phyloP scores from a whole-genome alignment of 2,113 vertebrate genomes.

The Noturus placidus region DNA sequence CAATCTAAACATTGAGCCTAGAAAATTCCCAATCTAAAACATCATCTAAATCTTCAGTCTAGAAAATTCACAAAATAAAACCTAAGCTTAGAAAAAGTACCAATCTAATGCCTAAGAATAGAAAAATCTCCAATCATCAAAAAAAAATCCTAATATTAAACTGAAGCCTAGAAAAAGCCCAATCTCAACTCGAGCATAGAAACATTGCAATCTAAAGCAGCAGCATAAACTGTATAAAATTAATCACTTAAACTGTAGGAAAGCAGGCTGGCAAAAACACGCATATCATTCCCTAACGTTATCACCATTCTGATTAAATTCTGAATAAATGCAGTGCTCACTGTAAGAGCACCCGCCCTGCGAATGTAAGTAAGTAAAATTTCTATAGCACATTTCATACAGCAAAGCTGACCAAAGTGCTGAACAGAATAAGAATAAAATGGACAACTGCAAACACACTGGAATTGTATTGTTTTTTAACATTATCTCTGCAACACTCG shows the following conservation, averaged over 20 bases:
- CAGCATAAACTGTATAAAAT: background rate
- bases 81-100: background rate
- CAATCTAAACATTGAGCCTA: too few species aligned
- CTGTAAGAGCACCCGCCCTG: too few species aligned
- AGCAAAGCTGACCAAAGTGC: too few species aligned
- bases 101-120: background rate
- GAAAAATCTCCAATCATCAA: background rate
- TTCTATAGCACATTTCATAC: too few species aligned
- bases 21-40: background rate
- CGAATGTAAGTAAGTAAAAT: too few species aligned
- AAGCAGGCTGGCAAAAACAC: background rate
- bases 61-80: background rate
- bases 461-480: too few species aligned
- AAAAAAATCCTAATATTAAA: background rate
- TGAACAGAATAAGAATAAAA: too few species aligned
- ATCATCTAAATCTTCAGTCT: background rate
- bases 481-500: background rate
- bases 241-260: background rate
- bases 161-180: background rate
- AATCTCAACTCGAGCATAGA: background rate
- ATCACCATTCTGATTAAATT: background rate
- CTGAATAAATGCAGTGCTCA: background rate
- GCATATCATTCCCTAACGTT: background rate
- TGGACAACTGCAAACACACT: background rate
- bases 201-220: background rate